phyloP scores from a whole-genome alignment of 2,113 vertebrate genomes.

The Odocoileus virginianus region DNA sequence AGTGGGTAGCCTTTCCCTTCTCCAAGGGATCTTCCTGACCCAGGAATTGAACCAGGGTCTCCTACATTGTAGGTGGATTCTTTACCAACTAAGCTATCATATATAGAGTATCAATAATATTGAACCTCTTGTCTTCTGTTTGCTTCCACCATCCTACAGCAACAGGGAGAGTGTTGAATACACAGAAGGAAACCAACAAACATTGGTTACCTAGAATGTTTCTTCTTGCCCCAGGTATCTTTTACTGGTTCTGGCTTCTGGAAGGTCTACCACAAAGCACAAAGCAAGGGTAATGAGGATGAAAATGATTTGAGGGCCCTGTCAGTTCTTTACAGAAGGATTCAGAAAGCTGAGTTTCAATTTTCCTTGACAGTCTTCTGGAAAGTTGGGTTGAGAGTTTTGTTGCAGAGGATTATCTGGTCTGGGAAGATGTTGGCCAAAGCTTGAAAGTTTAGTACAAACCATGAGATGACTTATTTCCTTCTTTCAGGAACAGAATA shows the following conservation, averaged over 20 bases:
- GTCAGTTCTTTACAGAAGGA: background rate
- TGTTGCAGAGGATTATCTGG: background rate
- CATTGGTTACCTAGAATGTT: background rate
- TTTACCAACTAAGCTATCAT: background rate
- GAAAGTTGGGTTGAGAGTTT: background rate
- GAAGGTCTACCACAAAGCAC: background rate
- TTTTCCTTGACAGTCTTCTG: background rate
- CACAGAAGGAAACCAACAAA: background rate
- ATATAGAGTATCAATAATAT: background rate
- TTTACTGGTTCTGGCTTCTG: background rate
- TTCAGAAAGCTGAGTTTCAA: background rate
- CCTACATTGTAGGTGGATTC: background rate
- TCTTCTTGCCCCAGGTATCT: background rate
- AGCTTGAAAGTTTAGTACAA: background rate
- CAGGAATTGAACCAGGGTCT: accelerated
- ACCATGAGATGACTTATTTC: background rate
- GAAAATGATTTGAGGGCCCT: background rate
- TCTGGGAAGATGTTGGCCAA: background rate
- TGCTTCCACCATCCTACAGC: background rate
- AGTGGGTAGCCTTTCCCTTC: background rate
- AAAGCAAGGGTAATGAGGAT: background rate
- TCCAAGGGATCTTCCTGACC: background rate
- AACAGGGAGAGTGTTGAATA: background rate
- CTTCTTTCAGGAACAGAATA: background rate
- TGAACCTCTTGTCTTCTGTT: background rate